Base-by-base conservation (phyloP, 2,888 invertebrate genomes). In the Tinea trinotella region DNA sequence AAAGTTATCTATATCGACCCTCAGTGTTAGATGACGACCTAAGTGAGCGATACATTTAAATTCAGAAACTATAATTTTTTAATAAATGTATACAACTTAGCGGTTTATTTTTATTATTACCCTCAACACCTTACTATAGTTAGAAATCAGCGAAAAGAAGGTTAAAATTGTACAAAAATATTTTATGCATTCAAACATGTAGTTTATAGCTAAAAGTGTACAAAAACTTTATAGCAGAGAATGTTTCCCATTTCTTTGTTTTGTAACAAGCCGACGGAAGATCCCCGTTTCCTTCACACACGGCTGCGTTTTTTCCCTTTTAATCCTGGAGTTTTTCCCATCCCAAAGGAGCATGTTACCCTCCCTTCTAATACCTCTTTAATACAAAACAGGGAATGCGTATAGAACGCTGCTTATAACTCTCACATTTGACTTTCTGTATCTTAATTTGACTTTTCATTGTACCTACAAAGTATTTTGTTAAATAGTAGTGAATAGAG, bases 241-340 rank as follows among this genome's bases (percentile, higher is more conserved):
- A 76, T 80, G 74, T 75, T 76, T 72, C 71, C 71, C 71, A 68
- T 60, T 73, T 71, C 76, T 79, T 82, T 82, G 81, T 82, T 72
- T 75, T 53, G 40, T 36, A 36, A 40, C 40, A 62, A 59, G 61
- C 40, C 62, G 65, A 64, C 65, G 64, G 62, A 64, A 80, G 81
- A 83, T 79, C 80, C 81, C 40, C 40, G 36, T 12, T 53, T 36
- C 40, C 52, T 76, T 81, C 82, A 81, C 81, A 83, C 83, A 81
- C 74, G 79, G 68, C 63, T 72, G 83, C 70, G 59, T 74, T 74
- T 73, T 76, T 78, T 76, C 77, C 76, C 34, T 19, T 81, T 79
- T 82, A 81, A 83, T 82, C 77, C 72, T 58, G 64, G 70, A 70
- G 67, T 73, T 74, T 74, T 79, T 74, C 76, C 74, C 68, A 17